These are phyloP conservation scores for Spheniscus mendiculus DNA, from an alignment of 2,113 vertebrate genomes.

Conservation along the genomic window DNA sequence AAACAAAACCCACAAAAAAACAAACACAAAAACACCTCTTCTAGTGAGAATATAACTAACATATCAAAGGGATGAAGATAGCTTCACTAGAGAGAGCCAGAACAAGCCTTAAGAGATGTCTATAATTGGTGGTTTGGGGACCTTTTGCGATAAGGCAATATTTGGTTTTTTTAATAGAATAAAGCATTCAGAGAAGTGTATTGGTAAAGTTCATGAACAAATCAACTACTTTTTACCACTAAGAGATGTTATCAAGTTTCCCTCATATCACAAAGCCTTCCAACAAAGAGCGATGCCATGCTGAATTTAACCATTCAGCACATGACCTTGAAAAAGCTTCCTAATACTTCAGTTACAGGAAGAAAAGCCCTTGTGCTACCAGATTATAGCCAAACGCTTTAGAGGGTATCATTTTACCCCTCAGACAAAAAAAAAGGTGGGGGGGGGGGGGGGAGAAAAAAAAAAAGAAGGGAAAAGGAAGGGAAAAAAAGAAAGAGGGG, in stretches of 20 bases:
- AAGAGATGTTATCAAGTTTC: background rate
- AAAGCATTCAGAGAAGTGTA: background rate
- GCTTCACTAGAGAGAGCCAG: background rate
- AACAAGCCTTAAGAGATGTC: background rate
- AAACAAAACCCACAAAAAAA: background rate
- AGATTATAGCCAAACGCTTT: background rate
- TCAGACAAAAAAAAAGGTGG: background rate
- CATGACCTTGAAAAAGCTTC: background rate
- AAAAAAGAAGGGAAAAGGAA: no score
- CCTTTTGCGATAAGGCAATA: background rate
- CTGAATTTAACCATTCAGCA: background rate
- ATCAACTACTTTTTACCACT: background rate
- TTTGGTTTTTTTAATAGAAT: background rate
- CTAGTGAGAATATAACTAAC: background rate
- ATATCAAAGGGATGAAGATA: background rate
- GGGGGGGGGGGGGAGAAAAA: no score
- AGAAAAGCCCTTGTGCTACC: background rate
- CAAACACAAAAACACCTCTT: background rate
- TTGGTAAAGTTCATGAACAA: background rate
- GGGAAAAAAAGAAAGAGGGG: no score
- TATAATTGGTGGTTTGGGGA: background rate
- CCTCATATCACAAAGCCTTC: background rate
- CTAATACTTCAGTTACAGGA: background rate
- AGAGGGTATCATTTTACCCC: background rate
- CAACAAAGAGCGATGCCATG: background rate